These are phyloP conservation scores for Oopsacas minuta DNA, from an alignment of 37 sponge, comb jelly and placozoan species.

Conservation along the genomic window DNA sequence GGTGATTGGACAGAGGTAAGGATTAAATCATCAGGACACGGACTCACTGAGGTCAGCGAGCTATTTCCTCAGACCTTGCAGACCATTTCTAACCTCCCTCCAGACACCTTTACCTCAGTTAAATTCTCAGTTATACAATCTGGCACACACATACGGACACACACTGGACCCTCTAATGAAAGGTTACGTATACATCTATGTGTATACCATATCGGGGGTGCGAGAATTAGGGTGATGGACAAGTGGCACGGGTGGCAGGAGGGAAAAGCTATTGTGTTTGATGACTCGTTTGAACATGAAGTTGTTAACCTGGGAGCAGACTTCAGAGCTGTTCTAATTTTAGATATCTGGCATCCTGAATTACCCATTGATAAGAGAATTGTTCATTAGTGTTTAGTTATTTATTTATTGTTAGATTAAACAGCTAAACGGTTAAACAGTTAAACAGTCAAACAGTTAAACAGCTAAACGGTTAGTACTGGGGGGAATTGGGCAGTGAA, in stretches of 20 bases:
- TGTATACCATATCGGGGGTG: slow-evolving; percentile 66
- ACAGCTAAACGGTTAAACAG: too few species aligned
- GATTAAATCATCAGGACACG: slow-evolving; percentile 59
- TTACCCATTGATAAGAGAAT: slow-evolving; percentile 47
- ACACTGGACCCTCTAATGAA: slow-evolving; percentile 85
- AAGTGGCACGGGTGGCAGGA: slow-evolving; percentile 74
- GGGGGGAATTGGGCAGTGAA: too few species aligned
- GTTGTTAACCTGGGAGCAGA: slow-evolving; percentile 51
- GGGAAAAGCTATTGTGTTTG: slow-evolving; percentile 74
- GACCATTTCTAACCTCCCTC: neutral
- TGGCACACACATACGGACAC: slow-evolving; percentile 71
- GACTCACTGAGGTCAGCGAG: slow-evolving; percentile 41
- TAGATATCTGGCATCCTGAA: slow-evolving; percentile 86
- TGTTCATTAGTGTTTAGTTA: too few species aligned
- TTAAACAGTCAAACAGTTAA: too few species aligned
- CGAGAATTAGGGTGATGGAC: slow-evolving; percentile 48
- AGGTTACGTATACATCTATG: slow-evolving; percentile 62
- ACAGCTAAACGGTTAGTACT: too few species aligned
- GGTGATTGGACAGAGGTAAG: slow-evolving; percentile 80
- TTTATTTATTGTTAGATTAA: too few species aligned
- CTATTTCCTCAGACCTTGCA: slow-evolving; percentile 61
- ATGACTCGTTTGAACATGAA: slow-evolving; percentile 87
- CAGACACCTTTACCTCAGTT: slow-evolving; percentile 52
- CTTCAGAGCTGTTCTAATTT: slow-evolving; percentile 53
- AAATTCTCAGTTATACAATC: slow-evolving; percentile 78